Evolutionary conservation across 2,113 vertebrate species (phyloP), one percentile per base, ranked within the genome.

Genomic region (Megaceryle torquata): DNA sequence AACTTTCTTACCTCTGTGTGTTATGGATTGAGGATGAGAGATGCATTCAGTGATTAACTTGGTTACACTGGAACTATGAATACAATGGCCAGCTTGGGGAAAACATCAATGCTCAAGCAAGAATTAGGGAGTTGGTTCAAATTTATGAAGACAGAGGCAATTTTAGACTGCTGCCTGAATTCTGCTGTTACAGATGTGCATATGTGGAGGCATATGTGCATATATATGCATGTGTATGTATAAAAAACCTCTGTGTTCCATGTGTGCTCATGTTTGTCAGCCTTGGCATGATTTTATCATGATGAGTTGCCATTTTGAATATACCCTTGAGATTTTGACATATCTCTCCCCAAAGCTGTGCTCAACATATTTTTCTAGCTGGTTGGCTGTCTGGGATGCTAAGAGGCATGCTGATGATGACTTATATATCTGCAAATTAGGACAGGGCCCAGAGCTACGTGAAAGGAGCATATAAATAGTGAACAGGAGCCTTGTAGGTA

Each of bases 381-480:
- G 82, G 7, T 88, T 88, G 67, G 20, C 68, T 89, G 63, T 13
- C 63, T 64, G 11, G 29, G 15, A 3, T 77, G 46, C 43, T 54
- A 7, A 46, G 46, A 76, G 54, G 33, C 29, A 28, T 50, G 71
- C 56, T 59, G 13, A 77, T 15, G 86, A 44, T 87, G 43, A 48
- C 33, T 77, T 75, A 51, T 10, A 17, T 80, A 15, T 68, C 60
- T 70, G 64, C 67, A 92, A 80, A 59, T 53, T 26, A 48, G 72
- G 29, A 37, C 63, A 39, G 21, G 18, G 15, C 9, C 7, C 48
- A 0, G 2, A 86, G 56, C 56, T 2, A 1, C 60, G 3, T 89
- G 88, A 56, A 80, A 46, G 29, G 21, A 43, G 37, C 4, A 1
- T 35, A 2, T 63, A 31, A 86, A 20, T 28, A 31, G 13, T 70